Percentiles rank a stretch among this genome's conserved stretches.
phyloP scores from a whole-genome alignment of 2,113 vertebrate genomes.

The Psophia crepitans region DNA sequence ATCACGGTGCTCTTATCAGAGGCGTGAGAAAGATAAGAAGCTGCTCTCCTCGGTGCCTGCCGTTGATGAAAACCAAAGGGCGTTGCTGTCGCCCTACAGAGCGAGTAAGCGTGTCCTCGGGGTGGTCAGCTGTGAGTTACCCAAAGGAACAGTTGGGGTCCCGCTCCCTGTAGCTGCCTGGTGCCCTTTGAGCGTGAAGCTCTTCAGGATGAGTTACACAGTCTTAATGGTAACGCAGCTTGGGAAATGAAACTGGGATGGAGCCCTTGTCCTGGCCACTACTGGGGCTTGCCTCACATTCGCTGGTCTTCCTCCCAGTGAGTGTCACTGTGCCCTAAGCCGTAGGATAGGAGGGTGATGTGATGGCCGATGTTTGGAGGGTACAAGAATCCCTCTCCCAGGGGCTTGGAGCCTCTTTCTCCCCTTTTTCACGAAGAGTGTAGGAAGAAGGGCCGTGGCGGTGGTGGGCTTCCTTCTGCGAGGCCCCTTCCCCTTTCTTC shows the following conservation, averaged over 20 bases:
- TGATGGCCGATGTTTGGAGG: too few relatives aligned
- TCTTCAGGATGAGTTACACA: not conserved
- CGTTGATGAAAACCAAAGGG: not conserved
- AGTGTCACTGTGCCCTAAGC: not conserved
- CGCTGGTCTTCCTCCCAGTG: not conserved
- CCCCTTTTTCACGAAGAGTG: not conserved
- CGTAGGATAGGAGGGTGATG: not conserved
- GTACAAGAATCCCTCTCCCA: not conserved
- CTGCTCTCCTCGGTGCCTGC: not conserved
- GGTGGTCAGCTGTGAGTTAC: not conserved
- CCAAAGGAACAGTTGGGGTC: not conserved
- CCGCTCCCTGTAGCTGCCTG: rapidly evolving
- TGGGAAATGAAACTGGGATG: not conserved
- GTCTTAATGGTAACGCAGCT: not conserved
- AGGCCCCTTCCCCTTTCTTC: not conserved
- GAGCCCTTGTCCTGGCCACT: not conserved
- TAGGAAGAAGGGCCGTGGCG: not conserved
- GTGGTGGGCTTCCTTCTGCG: not conserved
- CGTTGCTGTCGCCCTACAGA: not conserved
- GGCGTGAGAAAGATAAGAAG: rapidly evolving
- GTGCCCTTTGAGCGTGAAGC: not conserved
- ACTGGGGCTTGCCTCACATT: not conserved
- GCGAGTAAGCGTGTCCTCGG: not conserved
- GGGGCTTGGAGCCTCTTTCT: not conserved
- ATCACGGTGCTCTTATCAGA: not conserved